A percentile compares a stretch with the other conserved stretches of the same genome.
Conservation (phyloP, 2,888 invertebrate species). For the Urechis unicinctus region DNA sequence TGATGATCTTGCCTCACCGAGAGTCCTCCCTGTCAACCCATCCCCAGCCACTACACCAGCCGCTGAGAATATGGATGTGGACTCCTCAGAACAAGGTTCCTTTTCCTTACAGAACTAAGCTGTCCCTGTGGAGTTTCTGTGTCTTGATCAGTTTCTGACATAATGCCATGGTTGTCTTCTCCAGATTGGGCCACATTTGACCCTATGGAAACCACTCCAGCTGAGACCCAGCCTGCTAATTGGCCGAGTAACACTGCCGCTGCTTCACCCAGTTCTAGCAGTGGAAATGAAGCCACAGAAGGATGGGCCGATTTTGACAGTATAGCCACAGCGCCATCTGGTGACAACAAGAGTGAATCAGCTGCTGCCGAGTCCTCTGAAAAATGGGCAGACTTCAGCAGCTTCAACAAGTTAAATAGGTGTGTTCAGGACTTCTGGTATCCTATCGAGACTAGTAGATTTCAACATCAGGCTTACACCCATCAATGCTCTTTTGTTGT, state of each 20-base stretch:
- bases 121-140: no score
- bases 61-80: background rate
- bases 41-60: no score
- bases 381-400: background rate
- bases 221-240: background rate
- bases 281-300: background rate
- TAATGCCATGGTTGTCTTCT: no score
- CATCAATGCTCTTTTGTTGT: no score
- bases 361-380: background rate
- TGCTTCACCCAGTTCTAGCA: background rate
- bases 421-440: background rate
- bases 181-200: background rate
- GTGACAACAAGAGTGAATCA: background rate
- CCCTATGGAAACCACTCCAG: background rate
- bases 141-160: no score
- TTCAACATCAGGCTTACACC: no score
- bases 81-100: no score
- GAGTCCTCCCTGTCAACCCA: conserved; percentile 29
- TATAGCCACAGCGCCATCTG: background rate
- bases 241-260: background rate
- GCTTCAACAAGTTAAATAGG: background rate
- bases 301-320: background rate
- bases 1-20: conserved; percentile 46
- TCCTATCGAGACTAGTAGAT: no score
- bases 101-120: no score